Percentiles rank a stretch among this genome's conserved stretches.
Conservation (phyloP, 2,113 vertebrate genomes). For the Coptodon bakossiorum region DNA sequence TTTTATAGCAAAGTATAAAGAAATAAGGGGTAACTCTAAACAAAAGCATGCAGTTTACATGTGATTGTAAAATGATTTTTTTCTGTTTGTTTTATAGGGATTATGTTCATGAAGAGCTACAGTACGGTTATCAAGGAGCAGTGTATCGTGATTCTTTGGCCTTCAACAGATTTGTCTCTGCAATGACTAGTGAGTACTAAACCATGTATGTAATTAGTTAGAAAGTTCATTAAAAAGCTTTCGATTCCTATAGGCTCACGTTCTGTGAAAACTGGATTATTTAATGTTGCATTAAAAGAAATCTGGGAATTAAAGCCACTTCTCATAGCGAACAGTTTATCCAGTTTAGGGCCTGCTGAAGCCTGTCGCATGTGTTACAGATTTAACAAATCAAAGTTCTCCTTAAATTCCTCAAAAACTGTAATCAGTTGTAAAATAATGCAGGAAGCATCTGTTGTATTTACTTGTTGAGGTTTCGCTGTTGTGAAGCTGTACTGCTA, state of each 20-base stretch:
- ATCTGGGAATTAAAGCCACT: background rate
- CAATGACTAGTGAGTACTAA: constrained; percentile 72
- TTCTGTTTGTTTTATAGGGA: constrained; percentile 60
- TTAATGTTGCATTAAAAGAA: background rate
- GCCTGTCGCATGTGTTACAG: background rate
- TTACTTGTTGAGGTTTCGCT: background rate
- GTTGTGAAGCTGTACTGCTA: background rate
- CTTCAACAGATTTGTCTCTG: constrained; percentile 70
- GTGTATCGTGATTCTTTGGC: constrained; percentile 66
- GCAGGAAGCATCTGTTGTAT: background rate
- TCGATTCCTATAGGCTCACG: accelerated
- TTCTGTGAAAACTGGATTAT: background rate
- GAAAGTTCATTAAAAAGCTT: background rate
- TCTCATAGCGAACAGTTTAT: background rate
- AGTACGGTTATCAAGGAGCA: constrained; percentile 57
- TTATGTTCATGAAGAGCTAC: constrained; percentile 72
- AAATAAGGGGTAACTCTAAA: background rate
- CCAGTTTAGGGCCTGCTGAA: background rate
- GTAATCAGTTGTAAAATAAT: background rate
- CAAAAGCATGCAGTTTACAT: background rate
- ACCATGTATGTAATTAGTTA: background rate
- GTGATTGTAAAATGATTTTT: background rate
- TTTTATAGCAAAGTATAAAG: background rate
- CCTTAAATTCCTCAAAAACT: background rate
- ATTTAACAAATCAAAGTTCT: background rate